These are phyloP conservation scores for Bradypus variegatus DNA, from an alignment of 2,797 vertebrate species.

Conservation along the genomic window DNA sequence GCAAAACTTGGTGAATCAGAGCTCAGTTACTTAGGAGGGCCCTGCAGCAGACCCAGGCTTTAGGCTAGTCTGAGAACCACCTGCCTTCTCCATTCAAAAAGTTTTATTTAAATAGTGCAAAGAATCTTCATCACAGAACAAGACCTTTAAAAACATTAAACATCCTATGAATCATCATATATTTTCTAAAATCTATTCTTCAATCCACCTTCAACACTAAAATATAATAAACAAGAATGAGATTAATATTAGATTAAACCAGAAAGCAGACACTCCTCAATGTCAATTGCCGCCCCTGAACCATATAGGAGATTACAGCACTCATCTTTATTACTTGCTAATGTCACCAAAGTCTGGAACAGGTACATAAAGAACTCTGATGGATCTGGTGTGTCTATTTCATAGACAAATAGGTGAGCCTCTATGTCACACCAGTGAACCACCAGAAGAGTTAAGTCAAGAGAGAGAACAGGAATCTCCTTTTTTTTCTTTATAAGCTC, in stretches of 20 bases:
- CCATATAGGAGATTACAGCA: background rate
- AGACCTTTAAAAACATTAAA: background rate
- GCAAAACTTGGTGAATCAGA: background rate
- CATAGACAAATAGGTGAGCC: background rate
- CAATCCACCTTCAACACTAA: background rate
- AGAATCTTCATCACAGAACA: background rate
- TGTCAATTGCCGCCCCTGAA: background rate
- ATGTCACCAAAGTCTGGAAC: background rate
- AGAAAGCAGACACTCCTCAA: background rate
- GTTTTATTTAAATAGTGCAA: background rate
- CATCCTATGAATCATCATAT: background rate
- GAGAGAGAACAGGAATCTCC: background rate
- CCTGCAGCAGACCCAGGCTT: background rate
- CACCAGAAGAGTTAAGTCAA: background rate
- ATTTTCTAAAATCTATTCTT: constrained; percentile 12
- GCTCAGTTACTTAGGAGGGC: background rate
- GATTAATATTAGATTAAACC: background rate
- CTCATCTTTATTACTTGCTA: background rate
- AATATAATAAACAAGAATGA: background rate
- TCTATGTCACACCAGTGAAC: background rate
- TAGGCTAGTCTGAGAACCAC: background rate
- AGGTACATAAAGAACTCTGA: background rate
- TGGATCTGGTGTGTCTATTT: background rate
- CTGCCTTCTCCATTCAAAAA: background rate
- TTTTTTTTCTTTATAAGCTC: background rate